Base-by-base conservation (phyloP, 2,888 invertebrate genomes). In the Atherix ibis region DNA sequence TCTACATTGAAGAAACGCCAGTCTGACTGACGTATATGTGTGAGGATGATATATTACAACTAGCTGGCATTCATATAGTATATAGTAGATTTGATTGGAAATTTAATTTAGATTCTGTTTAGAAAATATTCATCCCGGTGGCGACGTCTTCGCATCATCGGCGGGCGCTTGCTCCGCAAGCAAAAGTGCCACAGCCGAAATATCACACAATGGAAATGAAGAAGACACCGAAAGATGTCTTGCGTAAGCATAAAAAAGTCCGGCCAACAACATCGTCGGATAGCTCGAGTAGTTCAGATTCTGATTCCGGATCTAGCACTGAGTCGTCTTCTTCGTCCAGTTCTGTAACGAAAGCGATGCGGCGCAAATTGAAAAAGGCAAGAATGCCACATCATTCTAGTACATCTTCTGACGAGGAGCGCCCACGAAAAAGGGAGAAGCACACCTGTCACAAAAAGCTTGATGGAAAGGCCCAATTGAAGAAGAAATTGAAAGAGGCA, bases 361-460 rank as follows among this genome's bases (percentile, higher is more conserved):
- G 53, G 63, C 38, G 65, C 67, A 39, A 64, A 65, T 22, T 18
- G 4, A 57, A 71, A 61, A 60, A 58, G 46, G 39, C 66, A 33
- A 63, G 73, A 22, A 66, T 43, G 70, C 26, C 30, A 5, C 26
- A 31, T 6, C 25, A 27, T 48, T 71, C 71, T 2, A 71, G 70
- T 47, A 69, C 68, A 12, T 73, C 76, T 8, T 76, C 80, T 4
- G 78, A 77, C 42, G 68, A 56, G 15, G 55, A 59, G 35, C 50
- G 59, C 32, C 48, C 53, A 2, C 50, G 55, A 1, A 59, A 60
- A 37, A 49, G 59, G 1, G 54, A 57, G 9, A 59, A 59, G 31
- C 56, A 59, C 34, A 56, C 58, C 24, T 60, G 55, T 17, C 46
- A 45, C 26, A 59, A 58, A 18, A 59, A 59, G 30, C 37, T 59